Evolutionary conservation across 1,140 invertebrate genomes (phyloP).

Genomic region (Hyles vespertilio): DNA sequence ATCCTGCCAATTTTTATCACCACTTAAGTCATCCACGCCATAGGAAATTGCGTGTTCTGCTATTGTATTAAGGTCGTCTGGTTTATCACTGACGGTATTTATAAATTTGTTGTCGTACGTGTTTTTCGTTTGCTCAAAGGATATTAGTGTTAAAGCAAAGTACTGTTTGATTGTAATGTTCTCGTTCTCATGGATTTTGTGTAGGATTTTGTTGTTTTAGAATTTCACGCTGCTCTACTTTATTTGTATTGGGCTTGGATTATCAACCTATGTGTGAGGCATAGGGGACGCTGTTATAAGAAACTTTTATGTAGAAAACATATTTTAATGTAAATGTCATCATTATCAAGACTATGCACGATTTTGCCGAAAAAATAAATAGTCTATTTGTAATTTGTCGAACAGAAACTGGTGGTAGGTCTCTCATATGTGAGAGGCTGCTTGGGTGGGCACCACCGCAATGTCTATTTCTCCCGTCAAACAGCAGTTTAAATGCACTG

Average conservation of each 20-base stretch:
- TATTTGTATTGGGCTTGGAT: neutral
- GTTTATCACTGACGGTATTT: slow-evolving; percentile 10
- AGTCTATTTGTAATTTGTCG: no score
- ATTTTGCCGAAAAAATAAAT: no score
- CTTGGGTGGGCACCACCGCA: no score
- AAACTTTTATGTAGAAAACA: no score
- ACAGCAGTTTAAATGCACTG: no score
- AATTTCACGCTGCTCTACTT: slow-evolving; percentile 14
- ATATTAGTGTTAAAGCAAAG: slow-evolving; percentile 58
- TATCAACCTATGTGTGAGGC: no score
- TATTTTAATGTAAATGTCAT: no score
- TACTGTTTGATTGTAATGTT: slow-evolving; percentile 58
- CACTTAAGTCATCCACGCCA: neutral
- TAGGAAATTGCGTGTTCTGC: slow-evolving; percentile 13
- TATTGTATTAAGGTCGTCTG: neutral
- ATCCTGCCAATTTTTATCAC: slow-evolving; percentile 3
- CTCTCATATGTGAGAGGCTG: no score
- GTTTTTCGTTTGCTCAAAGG: slow-evolving; percentile 60
- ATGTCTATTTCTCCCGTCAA: no score
- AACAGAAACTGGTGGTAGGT: no score
- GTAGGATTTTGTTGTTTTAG: slow-evolving; percentile 47
- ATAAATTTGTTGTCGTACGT: slow-evolving; percentile 27
- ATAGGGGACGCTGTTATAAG: no score
- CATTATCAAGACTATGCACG: no score
- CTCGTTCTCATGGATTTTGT: slow-evolving; percentile 56